phyloP scores from a whole-genome alignment of 2,113 vertebrate species.

The Pteruthius melanotis region DNA sequence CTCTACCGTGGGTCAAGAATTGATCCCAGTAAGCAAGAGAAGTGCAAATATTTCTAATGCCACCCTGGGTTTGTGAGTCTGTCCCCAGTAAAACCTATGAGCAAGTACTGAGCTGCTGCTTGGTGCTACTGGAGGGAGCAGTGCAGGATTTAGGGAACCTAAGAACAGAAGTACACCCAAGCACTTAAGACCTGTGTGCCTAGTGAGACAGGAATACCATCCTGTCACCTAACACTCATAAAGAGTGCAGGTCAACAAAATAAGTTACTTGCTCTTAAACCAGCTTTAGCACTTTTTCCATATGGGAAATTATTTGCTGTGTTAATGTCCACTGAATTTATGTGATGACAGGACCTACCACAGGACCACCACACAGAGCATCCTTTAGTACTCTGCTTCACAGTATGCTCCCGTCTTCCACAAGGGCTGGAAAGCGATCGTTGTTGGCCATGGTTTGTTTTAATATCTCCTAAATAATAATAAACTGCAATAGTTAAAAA shows the following conservation, averaged over 20 bases:
- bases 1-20: neutral
- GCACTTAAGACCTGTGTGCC: neutral
- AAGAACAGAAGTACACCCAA: neutral
- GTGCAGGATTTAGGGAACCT: neutral
- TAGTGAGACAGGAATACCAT: neutral
- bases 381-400: neutral
- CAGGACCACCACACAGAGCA: neutral
- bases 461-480: slow-evolving; percentile 65
- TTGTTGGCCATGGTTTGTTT: slow-evolving; percentile 61
- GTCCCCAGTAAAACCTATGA: neutral
- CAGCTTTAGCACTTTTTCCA: neutral
- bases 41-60: neutral
- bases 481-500: slow-evolving; percentile 33
- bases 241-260: neutral
- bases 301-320: neutral
- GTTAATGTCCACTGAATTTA: neutral
- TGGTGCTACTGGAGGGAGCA: neutral
- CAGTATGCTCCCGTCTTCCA: neutral
- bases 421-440: slow-evolving; percentile 39
- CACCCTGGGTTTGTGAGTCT: neutral
- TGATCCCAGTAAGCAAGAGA: neutral
- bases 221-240: neutral
- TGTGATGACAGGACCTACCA: neutral
- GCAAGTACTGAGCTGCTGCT: neutral
- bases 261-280: neutral